Percentiles rank a stretch among this genome's conserved stretches.
These are phyloP conservation scores for Zaprionus africanus DNA, from an alignment of 1,140 invertebrate genomes.

Conservation along the genomic window DNA sequence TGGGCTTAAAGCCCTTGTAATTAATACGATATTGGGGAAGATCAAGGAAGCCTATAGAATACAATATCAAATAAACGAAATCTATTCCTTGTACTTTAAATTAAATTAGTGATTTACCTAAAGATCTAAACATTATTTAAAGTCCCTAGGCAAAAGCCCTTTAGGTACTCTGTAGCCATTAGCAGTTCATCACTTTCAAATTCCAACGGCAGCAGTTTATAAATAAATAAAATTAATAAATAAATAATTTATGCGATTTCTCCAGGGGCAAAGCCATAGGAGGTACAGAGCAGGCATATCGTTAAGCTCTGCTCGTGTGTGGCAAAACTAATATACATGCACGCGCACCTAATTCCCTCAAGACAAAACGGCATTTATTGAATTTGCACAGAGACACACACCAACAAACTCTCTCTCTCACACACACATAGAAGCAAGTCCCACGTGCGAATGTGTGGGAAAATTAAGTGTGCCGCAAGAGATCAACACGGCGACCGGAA, in stretches of 20 bases:
- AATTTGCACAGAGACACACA: constrained; percentile 33
- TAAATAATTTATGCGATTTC: constrained; percentile 71
- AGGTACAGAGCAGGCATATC: neutral
- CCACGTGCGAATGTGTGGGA: constrained; percentile 39
- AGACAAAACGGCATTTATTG: constrained; percentile 72
- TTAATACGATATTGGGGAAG: no score
- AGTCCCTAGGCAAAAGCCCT: neutral
- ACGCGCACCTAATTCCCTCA: constrained; percentile 60
- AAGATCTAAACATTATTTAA: no score
- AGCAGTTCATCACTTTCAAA: neutral
- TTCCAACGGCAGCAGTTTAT: neutral
- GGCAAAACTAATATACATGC: constrained; percentile 64
- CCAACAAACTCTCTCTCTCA: neutral
- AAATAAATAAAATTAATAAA: constrained; percentile 75
- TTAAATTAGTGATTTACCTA: no score
- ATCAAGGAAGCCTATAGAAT: no score
- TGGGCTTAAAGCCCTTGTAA: no score
- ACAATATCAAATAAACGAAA: no score
- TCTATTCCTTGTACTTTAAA: no score
- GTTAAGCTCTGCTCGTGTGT: constrained; percentile 34
- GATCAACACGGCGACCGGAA: constrained; percentile 39
- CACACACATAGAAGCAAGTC: constrained; percentile 5
- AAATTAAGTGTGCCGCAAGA: constrained; percentile 46
- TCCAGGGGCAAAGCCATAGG: neutral
- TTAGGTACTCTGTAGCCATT: neutral